Base-by-base conservation (phyloP, 2,797 vertebrate species). In the Microctenopoma steveboyesi region DNA sequence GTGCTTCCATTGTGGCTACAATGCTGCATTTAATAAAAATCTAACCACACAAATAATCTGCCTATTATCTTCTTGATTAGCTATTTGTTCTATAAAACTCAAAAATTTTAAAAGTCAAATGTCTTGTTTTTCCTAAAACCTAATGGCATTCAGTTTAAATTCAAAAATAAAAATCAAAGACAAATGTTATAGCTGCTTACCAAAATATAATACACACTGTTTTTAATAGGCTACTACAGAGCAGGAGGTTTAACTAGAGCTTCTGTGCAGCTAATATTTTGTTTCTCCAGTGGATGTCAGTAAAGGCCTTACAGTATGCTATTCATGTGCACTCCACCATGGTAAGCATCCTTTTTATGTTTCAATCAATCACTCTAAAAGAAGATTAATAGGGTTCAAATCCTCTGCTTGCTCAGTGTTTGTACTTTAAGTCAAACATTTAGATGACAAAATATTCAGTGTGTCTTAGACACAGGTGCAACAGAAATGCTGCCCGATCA, bases 221-320 rank as follows among this genome's bases (percentile, higher is more conserved):
- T 33, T 51, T 46, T n/a, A 10, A 25, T 35, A 57, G 5, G 10
- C 33, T 57, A 42, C 45, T 37, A 33, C 30, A 49, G 27, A 49
- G 12, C 16, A n/a, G 7, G 6, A 28, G 14, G 13, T 27, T 15
- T 50, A 82, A 33, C 3, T 7, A 61, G 49, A 28, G 53, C 37
- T 39, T 7, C 7, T 4, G 40, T 28, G 25, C 42, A n/a, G 72
- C 62, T 79, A 14, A 65, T 79, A 35, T 74, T 52, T 49, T 61
- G 39, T 69, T 72, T 76, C 76, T 76, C 76, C 81, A 83, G 73
- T 65, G 75, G 77, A 81, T 81, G 79, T 80, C 81, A 85, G 67
- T 72, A 81, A 68, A 77, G 74, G 60, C 15, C 50, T 65, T 5
- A 15, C 35, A 74, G 45, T 43, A 15, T 30, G 16, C 54, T 25